These are phyloP conservation scores for Meteorus sp. DNA, from an alignment of 1,140 invertebrate species.

Conservation along the genomic window DNA sequence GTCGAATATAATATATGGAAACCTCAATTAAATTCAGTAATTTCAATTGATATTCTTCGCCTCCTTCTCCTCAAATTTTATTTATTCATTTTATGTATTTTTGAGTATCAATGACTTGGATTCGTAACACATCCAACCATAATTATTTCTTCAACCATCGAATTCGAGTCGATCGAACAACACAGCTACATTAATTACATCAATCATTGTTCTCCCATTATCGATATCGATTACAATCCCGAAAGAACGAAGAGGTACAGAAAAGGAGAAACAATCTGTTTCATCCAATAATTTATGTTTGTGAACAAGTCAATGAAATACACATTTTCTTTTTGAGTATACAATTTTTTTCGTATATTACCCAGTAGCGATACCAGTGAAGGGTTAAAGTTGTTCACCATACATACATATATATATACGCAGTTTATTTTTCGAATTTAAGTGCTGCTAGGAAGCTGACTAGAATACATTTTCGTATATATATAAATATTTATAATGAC, in stretches of 20 bases:
- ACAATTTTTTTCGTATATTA: background rate
- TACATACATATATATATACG: constrained; percentile 10
- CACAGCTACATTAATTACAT: background rate
- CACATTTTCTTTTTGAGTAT: too few relatives aligned
- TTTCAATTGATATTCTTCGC: background rate
- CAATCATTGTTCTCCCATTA: background rate
- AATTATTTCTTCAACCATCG: too few relatives aligned
- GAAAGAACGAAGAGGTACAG: background rate
- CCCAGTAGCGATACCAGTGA: constrained; percentile 22
- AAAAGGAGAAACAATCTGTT: too few relatives aligned
- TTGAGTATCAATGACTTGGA: too few relatives aligned
- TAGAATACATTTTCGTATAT: constrained; percentile 48
- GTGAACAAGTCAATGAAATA: too few relatives aligned
- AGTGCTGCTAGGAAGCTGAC: constrained; percentile 59
- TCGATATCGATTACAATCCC: too few relatives aligned
- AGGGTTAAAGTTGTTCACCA: constrained; percentile 27
- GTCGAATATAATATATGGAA: too few relatives aligned
- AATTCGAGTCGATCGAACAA: background rate
- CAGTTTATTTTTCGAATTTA: constrained; percentile 36
- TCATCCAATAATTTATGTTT: too few relatives aligned
- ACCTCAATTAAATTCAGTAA: too few relatives aligned
- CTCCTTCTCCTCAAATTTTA: too few relatives aligned
- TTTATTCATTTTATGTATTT: too few relatives aligned
- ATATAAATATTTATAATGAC: background rate
- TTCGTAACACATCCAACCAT: too few relatives aligned